A percentile compares a stretch with the other conserved stretches of the same genome.
Evolutionary conservation across 2,888 invertebrate genomes (phyloP).

Genomic region (Acheta domesticus): DNA sequence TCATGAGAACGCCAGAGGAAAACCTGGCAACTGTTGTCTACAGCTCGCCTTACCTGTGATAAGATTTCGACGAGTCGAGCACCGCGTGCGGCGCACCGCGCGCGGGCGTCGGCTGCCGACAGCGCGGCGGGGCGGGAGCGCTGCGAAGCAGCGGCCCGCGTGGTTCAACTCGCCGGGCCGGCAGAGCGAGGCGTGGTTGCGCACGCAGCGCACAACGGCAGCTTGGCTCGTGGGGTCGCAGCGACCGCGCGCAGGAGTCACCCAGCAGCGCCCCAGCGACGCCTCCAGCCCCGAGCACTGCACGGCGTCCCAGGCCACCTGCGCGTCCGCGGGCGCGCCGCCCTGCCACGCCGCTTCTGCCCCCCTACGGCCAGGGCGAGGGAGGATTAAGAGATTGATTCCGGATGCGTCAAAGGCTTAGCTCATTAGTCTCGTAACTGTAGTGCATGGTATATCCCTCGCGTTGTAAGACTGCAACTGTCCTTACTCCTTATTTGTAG

Average conservation of each 20-base stretch:
- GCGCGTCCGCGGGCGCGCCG: conserved; percentile 42
- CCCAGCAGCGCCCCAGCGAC: conserved; percentile 41
- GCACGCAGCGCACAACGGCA: conserved; percentile 48
- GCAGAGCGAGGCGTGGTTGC: conserved; percentile 49
- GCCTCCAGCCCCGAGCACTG: conserved; percentile 49
- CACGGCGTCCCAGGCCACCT: conserved; percentile 47
- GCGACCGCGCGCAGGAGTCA: conserved; percentile 26
- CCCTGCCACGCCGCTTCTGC: conserved; percentile 53
- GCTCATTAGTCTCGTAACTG: too few relatives aligned
- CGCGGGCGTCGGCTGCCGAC: conserved; percentile 45
- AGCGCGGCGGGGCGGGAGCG: conserved; percentile 26
- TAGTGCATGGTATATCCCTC: too few relatives aligned
- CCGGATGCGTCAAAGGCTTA: too few relatives aligned
- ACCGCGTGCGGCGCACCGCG: conserved; percentile 48
- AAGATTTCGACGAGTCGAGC: conserved; percentile 51
- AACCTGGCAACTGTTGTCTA: too few relatives aligned
- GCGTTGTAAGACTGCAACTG: too few relatives aligned
- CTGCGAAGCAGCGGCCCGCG: conserved; percentile 52
- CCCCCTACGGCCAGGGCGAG: conserved; percentile 45
- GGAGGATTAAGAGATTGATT: too few relatives aligned
- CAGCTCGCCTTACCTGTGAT: conserved; percentile 45
- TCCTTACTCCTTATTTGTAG: too few relatives aligned
- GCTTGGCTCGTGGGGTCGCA: conserved; percentile 47
- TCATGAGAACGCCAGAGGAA: too few relatives aligned
- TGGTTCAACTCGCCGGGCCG: conserved; percentile 51